Evolutionary conservation across 2,888 invertebrate species (phyloP).

Genomic region (Netelia melanura): DNA sequence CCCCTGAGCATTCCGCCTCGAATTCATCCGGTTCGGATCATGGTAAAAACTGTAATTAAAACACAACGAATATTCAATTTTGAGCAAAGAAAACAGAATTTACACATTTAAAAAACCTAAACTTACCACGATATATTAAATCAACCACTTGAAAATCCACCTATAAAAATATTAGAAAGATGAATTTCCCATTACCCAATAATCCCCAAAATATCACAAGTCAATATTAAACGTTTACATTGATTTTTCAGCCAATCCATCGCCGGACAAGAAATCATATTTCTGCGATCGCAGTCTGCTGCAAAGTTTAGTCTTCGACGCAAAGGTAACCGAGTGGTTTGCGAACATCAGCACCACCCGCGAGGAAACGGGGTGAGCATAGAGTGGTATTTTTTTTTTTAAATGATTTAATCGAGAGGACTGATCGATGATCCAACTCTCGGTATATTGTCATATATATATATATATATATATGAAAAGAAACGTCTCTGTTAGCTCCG

Average conservation of each 20-base stretch:
- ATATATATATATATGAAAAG: constrained; percentile 11
- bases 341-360: constrained; percentile 91
- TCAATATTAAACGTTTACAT: too few relatives aligned
- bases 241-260: constrained; percentile 60
- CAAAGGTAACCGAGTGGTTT: constrained; percentile 95
- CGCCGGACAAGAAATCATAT: constrained; percentile 86
- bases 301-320: constrained; percentile 94
- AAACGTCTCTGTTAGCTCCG: constrained; percentile 47
- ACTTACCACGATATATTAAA: too few relatives aligned
- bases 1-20: constrained; percentile 87
- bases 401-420: constrained; percentile 16
- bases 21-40: constrained; percentile 71
- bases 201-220: too few relatives aligned
- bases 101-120: not conserved
- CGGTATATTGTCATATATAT: constrained; percentile 24
- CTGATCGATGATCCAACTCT: constrained; percentile 18
- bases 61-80: not conserved
- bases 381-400: constrained; percentile 14
- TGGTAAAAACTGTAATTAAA: constrained; percentile 62
- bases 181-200: too few relatives aligned
- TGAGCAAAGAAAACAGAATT: constrained; percentile 5
- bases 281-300: constrained; percentile 93
- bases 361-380: constrained; percentile 90
- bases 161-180: not conserved
- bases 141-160: not conserved